Base-by-base conservation (phyloP, 2,888 invertebrate species). In the Neoascia interrupta region DNA sequence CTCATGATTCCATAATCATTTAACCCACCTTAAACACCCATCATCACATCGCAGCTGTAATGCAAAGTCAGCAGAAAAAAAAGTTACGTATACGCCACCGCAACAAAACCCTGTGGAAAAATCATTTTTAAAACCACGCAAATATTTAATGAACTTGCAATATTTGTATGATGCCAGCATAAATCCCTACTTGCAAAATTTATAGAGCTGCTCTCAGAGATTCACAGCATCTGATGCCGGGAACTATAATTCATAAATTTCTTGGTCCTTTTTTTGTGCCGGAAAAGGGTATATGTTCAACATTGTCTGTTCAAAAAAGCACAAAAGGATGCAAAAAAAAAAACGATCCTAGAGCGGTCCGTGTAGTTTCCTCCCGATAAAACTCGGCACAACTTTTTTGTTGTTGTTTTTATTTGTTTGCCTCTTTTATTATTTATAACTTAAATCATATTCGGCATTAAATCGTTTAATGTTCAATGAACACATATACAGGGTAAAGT, bases 241-340 rank as follows among this genome's bases (percentile, higher is more conserved):
- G 60, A 58, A 64, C 47, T 72, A 76, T 76, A 76, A 66, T 76
- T 76, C 72, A 76, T 66, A 76, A 76, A 72, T 66, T 36, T 58
- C 47, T 54, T n/a, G n/a, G n/a, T 61, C 31, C 11, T 37, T 36
- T 37, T 16, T 68, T 39, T 53, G 47, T 28, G 21, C 13, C 18
- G 26, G 31, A n/a, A n/a, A n/a, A n/a, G n/a, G n/a, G n/a, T n/a
- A n/a, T n/a, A n/a, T n/a, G n/a, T n/a, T n/a, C n/a, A n/a, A n/a
- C n/a, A n/a, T n/a, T n/a, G n/a, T n/a, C n/a, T n/a, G n/a, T n/a
- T n/a, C 3, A 8, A 47, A 39, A 45, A 21, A 53, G 34, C 31
- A 11, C 34, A 16, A 11, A 13, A 23, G 13, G n/a, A 26, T 26
- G 21, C 10, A n/a, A 19, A 41, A 11, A 61, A 43, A 45, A 51